These are phyloP conservation scores for Horisme vitalbata DNA, from an alignment of 2,888 invertebrate species.

Conservation along the genomic window DNA sequence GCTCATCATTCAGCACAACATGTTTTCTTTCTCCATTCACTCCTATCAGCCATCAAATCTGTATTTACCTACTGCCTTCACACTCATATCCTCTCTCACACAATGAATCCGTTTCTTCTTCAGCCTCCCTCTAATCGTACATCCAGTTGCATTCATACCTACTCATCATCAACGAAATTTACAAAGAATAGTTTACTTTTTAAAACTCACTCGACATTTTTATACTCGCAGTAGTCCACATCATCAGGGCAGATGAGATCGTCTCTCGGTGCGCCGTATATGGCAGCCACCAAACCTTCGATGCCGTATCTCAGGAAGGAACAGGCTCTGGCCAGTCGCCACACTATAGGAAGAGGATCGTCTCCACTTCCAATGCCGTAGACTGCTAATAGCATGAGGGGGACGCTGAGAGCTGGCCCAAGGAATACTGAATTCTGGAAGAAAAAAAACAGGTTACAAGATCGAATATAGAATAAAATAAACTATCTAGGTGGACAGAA, in stretches of 20 bases:
- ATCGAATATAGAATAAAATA: background rate
- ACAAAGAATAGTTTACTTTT: no score
- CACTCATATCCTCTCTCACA: no score
- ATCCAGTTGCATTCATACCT: no score
- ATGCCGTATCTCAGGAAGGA: conserved; percentile 92
- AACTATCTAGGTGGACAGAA: no score
- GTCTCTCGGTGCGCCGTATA: conserved; percentile 90
- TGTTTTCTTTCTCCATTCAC: no score
- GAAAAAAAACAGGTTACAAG: no score
- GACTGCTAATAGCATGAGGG: conserved; percentile 93
- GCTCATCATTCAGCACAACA: no score
- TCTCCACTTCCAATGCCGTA: conserved; percentile 93
- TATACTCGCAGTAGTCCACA: conserved; percentile 89
- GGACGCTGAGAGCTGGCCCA: conserved; percentile 93
- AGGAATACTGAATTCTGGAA: conserved; percentile 93
- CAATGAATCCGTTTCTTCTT: no score
- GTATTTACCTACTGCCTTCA: no score
- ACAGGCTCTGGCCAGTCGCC: conserved; percentile 90
- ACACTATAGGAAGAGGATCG: conserved; percentile 87
- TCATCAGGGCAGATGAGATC: conserved; percentile 88
- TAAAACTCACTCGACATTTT: conserved; percentile 82
- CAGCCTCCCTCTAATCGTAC: no score
- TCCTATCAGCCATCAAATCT: no score
- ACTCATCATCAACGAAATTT: no score
- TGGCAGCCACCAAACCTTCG: conserved; percentile 90